Evolutionary conservation across 2,888 invertebrate genomes (phyloP).

Genomic region (Aphodius granarius): DNA sequence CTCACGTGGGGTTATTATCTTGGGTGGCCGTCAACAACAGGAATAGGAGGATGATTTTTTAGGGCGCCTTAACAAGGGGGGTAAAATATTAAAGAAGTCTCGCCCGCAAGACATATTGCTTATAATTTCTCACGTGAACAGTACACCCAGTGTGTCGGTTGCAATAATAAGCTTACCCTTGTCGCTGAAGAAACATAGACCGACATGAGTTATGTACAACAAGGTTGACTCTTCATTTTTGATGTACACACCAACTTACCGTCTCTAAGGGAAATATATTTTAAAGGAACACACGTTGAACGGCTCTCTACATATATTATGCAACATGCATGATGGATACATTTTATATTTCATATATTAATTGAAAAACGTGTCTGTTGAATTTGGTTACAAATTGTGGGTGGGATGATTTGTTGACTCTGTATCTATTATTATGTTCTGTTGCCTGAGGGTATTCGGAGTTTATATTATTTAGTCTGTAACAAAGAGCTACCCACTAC

Average conservation of each 20-base stretch:
- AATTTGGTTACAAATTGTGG: not conserved
- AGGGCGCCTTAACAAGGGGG: not conserved
- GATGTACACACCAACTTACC: not conserved
- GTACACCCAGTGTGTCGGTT: not conserved
- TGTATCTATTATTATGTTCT: not conserved
- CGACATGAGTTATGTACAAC: not conserved
- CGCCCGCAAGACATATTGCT: not conserved
- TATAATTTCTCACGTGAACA: not conserved
- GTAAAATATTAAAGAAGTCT: not conserved
- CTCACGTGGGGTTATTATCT: not conserved
- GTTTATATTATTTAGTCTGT: not conserved
- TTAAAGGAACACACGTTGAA: not conserved
- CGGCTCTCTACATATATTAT: too few species aligned
- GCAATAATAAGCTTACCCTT: not conserved
- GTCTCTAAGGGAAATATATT: not conserved
- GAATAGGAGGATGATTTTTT: not conserved
- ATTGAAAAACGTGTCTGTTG: not conserved
- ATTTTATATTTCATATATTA: not conserved
- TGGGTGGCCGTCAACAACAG: not conserved
- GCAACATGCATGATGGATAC: not conserved
- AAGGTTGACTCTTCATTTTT: too few species aligned
- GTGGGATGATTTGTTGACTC: not conserved
- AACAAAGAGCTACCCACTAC: not conserved
- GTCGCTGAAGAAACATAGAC: not conserved
- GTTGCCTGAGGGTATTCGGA: not conserved